Evolutionary conservation across 2,888 invertebrate species (phyloP), one percentile per base, ranked within the genome.

Genomic region (Euspilapteryx auroguttella): DNA sequence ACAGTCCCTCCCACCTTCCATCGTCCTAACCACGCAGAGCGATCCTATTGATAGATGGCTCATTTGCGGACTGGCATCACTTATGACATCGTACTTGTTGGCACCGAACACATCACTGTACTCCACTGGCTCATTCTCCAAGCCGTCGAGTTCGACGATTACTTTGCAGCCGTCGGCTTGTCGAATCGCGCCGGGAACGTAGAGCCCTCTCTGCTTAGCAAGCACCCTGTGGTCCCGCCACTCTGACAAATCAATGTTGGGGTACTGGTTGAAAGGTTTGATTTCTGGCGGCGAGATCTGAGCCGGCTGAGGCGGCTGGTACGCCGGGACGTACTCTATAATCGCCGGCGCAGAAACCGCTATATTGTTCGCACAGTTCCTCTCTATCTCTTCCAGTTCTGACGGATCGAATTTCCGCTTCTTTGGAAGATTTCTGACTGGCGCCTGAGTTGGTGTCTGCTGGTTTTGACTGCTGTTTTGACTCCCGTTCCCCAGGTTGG

Each of bases 221-320:
- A 97, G 76, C 34, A 96, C 92, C 44, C 95, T 79, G 56, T 94
- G 94, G 50, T 92, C 90, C 42, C 86, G 85, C 96, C 96, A 97
- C 66, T 96, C 95, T 47, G 86, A 87, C 42, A 96, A 79, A 73
- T 96, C 93, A 38, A 96, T 81, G 44, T 78, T 75, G 9, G 82
- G 82, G 49, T 82, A 83, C 37, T 51, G 53, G 14, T 61, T 48
- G 14, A 53, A 66, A 2, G 52, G 42, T 35, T 81, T 82, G 21
- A 79, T 61, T 21, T 82, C 82, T 11, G 68, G 55, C 21, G 77
- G 73, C 23, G 71, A 63, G 21, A 62, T 52, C 14, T 53, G 55
- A 35, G 59, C 62, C n/a, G 35, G 37, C 24, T 37, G 43, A 12
- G 49, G 47, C 31, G 54, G 55, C 38, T 63, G 71, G 25, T 71